A percentile compares a stretch with the other conserved stretches of the same genome.
phyloP scores from a whole-genome alignment of 1,140 invertebrate species.

The Heliconius hermathena region DNA sequence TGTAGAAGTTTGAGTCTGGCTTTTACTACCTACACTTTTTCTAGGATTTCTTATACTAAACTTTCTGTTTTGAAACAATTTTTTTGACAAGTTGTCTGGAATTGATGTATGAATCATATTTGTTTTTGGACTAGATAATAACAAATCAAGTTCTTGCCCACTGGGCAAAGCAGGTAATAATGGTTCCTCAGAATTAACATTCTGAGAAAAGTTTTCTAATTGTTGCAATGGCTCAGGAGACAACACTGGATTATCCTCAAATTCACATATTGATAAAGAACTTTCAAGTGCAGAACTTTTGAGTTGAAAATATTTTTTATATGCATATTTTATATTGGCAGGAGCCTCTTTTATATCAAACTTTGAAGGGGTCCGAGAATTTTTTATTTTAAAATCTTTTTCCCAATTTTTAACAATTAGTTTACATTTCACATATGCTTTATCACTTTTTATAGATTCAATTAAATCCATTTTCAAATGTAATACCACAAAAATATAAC shows the following conservation, averaged over 20 bases:
- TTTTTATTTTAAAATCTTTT: conserved; percentile 86
- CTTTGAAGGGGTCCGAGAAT: conserved; percentile 88
- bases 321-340: conserved; percentile 86
- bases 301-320: conserved; percentile 90
- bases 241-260: conserved; percentile 61
- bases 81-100: conserved; percentile 83
- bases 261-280: conserved; percentile 81
- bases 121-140: conserved; percentile 79
- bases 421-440: conserved; percentile 85
- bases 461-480: conserved; percentile 63
- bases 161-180: conserved; percentile 57
- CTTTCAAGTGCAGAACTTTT: conserved; percentile 88
- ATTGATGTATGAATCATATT: conserved; percentile 47
- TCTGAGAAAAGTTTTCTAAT: conserved; percentile 35
- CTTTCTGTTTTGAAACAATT: conserved; percentile 86
- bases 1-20: conserved; percentile 16
- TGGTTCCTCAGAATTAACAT: conserved; percentile 46
- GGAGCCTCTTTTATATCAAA: conserved; percentile 90
- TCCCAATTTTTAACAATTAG: conserved; percentile 90
- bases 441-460: conserved; percentile 70
- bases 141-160: conserved; percentile 59
- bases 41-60: conserved; percentile 89
- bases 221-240: conserved; percentile 55
- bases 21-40: conserved; percentile 83
- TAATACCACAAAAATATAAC: background rate